Conservation (phyloP, 2,113 vertebrate species). For the Gallinago media region DNA sequence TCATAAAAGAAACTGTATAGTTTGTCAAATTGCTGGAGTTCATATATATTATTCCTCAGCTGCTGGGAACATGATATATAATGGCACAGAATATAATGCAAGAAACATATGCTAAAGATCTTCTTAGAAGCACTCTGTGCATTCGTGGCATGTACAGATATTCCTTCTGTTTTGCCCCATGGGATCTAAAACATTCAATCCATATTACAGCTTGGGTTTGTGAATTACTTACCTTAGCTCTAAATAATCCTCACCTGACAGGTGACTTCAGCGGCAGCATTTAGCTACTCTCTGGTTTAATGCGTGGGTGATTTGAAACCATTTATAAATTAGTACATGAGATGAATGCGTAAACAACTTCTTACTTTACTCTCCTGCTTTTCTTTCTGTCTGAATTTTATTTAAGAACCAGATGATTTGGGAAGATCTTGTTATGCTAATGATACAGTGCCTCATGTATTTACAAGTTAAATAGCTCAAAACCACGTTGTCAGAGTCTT, state of each 20-base stretch:
- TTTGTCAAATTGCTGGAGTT: slow-evolving; percentile 21
- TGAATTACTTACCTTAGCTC: background rate
- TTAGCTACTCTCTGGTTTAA: background rate
- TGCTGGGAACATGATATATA: background rate
- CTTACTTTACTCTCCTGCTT: background rate
- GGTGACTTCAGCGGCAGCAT: background rate
- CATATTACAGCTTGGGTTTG: background rate
- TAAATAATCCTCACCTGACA: slow-evolving; percentile 10
- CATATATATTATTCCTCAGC: slow-evolving; percentile 25
- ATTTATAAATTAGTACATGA: background rate
- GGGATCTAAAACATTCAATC: background rate
- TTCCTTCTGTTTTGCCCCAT: background rate
- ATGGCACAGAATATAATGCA: slow-evolving; percentile 34
- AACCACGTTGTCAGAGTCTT: background rate
- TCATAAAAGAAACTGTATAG: background rate
- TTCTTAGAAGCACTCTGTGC: background rate
- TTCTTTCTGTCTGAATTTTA: background rate
- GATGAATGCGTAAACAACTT: background rate
- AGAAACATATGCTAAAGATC: slow-evolving; percentile 29
- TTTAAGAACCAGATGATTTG: background rate
- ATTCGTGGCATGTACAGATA: background rate
- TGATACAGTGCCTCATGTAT: background rate
- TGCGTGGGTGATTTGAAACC: background rate
- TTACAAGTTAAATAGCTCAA: background rate
- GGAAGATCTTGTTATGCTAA: background rate